These are phyloP conservation scores for Melipona quadrifasciata DNA, from an alignment of 1,140 invertebrate species.

Conservation along the genomic window DNA sequence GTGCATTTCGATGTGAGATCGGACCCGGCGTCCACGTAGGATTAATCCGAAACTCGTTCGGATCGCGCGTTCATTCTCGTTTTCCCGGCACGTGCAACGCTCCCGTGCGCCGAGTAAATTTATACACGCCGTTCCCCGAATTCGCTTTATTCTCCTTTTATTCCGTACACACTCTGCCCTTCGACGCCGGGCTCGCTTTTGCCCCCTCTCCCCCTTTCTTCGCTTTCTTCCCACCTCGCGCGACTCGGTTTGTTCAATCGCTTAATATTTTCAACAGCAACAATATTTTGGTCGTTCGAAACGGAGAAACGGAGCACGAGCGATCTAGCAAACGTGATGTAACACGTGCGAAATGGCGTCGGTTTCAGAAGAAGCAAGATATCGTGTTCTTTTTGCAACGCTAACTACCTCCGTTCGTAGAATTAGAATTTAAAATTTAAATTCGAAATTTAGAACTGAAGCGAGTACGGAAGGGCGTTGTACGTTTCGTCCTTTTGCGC, in stretches of 20 bases:
- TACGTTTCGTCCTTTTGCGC: too few species aligned
- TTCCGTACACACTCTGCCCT: not conserved
- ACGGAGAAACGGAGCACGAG: too few species aligned
- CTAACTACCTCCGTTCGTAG: not conserved
- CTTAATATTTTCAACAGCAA: not conserved
- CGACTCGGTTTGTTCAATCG: not conserved
- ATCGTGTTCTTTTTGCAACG: not conserved
- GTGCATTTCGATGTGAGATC: slow-evolving; percentile 52
- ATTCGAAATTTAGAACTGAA: too few species aligned
- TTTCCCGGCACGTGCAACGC: not conserved
- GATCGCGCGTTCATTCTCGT: slow-evolving; percentile 6
- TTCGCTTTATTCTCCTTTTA: slow-evolving; percentile 8
- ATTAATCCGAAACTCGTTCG: slow-evolving; percentile 45
- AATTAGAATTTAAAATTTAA: not conserved
- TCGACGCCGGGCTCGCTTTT: not conserved
- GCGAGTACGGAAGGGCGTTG: too few species aligned
- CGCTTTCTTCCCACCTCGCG: not conserved
- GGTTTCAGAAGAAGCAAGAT: not conserved
- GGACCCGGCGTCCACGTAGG: slow-evolving; percentile 9
- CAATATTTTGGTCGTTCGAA: not conserved
- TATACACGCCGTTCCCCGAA: slow-evolving; percentile 11
- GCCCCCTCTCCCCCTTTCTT: too few species aligned
- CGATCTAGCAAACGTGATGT: too few species aligned
- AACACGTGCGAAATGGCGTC: too few species aligned
- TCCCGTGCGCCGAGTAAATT: slow-evolving; percentile 2